Percentiles rank a stretch among this genome's conserved stretches.
Conservation (phyloP, 2,888 invertebrate species). For the Pharmacophagus antenor region DNA sequence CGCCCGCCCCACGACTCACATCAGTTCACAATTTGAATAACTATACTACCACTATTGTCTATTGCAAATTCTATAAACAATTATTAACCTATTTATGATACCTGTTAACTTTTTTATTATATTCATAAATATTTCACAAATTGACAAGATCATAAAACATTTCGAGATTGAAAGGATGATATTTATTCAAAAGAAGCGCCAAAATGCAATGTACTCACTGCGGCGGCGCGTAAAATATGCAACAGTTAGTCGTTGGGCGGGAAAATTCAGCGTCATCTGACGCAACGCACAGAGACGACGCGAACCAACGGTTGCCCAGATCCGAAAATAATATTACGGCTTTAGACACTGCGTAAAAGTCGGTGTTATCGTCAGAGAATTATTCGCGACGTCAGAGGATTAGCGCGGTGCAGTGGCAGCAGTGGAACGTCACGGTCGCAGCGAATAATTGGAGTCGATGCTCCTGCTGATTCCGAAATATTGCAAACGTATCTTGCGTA, state of each 20-base stretch:
- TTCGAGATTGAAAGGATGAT: background rate
- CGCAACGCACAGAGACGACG: slow-evolving; percentile 47
- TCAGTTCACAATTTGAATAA: slow-evolving; percentile 41
- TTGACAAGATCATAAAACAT: no score
- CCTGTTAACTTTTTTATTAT: slow-evolving; percentile 18
- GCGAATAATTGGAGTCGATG: slow-evolving; percentile 32
- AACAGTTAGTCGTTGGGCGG: slow-evolving; percentile 74
- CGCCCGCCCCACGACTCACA: slow-evolving; percentile 36
- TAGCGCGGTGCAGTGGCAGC: slow-evolving; percentile 35
- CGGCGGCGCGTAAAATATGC: slow-evolving; percentile 64
- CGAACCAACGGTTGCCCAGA: slow-evolving; percentile 49
- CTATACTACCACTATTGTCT: slow-evolving; percentile 16
- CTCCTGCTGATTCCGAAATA: slow-evolving; percentile 34
- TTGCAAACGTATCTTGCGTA: slow-evolving; percentile 70
- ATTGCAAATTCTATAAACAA: slow-evolving; percentile 3
- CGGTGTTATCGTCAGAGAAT: slow-evolving; percentile 53
- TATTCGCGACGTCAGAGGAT: slow-evolving; percentile 61
- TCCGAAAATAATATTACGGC: slow-evolving; percentile 66
- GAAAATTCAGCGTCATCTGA: slow-evolving; percentile 65
- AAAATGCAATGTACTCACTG: slow-evolving; percentile 36
- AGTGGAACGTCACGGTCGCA: slow-evolving; percentile 34
- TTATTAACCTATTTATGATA: background rate
- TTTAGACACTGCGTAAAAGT: slow-evolving; percentile 63
- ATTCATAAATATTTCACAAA: slow-evolving; percentile 1
- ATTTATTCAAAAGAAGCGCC: slow-evolving; percentile 53